Evolutionary conservation across 2,888 invertebrate genomes (phyloP), one percentile per base, ranked within the genome.

Genomic region (Lepidocyrtinus sp.): DNA sequence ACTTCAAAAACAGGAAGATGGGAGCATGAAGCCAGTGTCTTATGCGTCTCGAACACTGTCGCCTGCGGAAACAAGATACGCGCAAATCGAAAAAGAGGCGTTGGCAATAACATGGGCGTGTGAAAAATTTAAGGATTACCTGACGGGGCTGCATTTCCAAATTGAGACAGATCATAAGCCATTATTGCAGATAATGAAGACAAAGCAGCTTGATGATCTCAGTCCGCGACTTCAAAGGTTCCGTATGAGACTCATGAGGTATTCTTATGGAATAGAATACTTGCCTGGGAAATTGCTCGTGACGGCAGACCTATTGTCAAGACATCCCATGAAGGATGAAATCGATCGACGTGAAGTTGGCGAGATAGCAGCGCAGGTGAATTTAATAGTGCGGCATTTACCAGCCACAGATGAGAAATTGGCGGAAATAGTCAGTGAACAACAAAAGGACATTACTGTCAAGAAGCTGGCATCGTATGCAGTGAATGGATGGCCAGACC

Each of bases 181-280:
- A 1, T 26, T 73, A 0, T 50, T 73, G 12, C 46, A 24, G 5
- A 46, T 69, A 2, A 50, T 69, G n/a, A 69, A 69, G 15, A 24
- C 50, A 9, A 69, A 69, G 17, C 15, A 24, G 9, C 3, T 72
- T 0, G 72, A 72, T 25, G 72, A 73, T 21, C n/a, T 73, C 2
- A 73, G 46, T 19, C 46, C 73, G 0, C 64, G 73, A 2, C 64
- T 73, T 0, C 46, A 26, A 15, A n/a, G 88, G 27, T 87, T 89
- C 19, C 81, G 88, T 55, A 36, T 86, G n/a, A 9, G 82, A 21
- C 64, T 86, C 62, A 87, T 86, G 86, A 46, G 85, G 19, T 86
- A 81, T 64, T 45, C 36, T 1, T 84, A 81, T 67, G 15, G 24
- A 36, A 77, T 87, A 17, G 55, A 74, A 12, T 84, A 87, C 82